A percentile compares a stretch with the other conserved stretches of the same genome.
Conservation (phyloP, 2,888 invertebrate species). For the Sminthurides aquaticus region DNA sequence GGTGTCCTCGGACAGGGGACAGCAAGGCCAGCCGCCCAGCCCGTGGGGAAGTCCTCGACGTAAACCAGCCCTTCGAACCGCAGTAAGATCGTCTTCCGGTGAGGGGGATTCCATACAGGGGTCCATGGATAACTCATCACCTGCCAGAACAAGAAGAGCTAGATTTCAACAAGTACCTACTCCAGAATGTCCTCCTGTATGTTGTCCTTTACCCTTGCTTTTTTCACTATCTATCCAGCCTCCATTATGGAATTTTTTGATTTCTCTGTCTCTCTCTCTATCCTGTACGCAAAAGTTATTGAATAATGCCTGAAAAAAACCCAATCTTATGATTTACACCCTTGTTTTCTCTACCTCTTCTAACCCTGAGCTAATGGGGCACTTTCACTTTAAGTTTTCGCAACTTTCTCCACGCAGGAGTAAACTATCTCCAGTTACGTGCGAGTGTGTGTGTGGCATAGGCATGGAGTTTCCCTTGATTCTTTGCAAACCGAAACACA, state of each 20-base stretch:
- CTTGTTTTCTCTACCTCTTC: background rate
- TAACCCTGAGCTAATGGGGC: too few species aligned
- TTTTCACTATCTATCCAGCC: background rate
- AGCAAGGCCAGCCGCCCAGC: slow-evolving; percentile 44
- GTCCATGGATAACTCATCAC: slow-evolving; percentile 21
- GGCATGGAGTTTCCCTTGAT: too few species aligned
- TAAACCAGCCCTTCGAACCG: slow-evolving; percentile 41
- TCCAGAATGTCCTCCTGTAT: slow-evolving; percentile 26
- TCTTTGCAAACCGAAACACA: too few species aligned
- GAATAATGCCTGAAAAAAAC: too few species aligned
- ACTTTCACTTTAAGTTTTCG: too few species aligned
- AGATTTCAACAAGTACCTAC: slow-evolving; percentile 53
- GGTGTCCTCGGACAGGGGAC: slow-evolving; percentile 50
- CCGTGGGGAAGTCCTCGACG: slow-evolving; percentile 44
- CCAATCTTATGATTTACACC: background rate
- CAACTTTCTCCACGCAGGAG: too few species aligned
- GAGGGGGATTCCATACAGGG: slow-evolving; percentile 24
- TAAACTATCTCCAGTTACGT: too few species aligned
- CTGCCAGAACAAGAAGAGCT: slow-evolving; percentile 42
- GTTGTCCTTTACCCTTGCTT: slow-evolving; percentile 15
- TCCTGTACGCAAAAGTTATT: too few species aligned
- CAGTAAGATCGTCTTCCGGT: slow-evolving; percentile 26
- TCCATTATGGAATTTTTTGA: background rate
- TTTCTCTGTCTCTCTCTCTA: too few species aligned
- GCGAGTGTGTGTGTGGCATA: too few species aligned